phyloP scores from a whole-genome alignment of 2,113 vertebrate species.

The Sorex fumeus region DNA sequence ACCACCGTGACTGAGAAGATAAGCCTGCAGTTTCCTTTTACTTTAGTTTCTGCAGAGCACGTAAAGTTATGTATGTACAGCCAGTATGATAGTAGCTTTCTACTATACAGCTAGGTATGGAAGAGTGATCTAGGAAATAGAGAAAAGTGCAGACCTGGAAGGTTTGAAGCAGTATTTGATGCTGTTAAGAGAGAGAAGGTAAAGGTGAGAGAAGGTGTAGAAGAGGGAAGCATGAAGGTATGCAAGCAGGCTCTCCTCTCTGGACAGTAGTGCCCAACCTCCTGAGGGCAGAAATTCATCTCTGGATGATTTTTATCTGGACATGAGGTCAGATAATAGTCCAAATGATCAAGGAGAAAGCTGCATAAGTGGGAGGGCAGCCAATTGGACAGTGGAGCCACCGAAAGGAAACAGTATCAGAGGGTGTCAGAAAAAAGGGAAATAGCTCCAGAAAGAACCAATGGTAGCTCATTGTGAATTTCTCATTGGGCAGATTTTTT shows the following conservation, averaged over 20 bases:
- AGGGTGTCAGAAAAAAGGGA: no score
- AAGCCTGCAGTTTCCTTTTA: slow-evolving; percentile 31
- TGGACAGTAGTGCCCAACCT: neutral
- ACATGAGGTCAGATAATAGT: no score
- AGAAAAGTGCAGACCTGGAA: neutral
- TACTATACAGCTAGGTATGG: neutral
- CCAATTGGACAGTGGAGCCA: no score
- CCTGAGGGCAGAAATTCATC: neutral
- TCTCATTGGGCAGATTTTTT: neutral
- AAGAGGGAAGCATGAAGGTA: neutral
- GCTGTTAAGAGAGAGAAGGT: neutral
- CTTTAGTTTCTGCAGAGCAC: neutral
- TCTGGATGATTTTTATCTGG: no score
- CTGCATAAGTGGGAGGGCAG: no score
- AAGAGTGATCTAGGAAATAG: neutral
- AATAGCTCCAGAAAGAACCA: neutral
- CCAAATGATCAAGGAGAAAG: no score
- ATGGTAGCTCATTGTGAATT: neutral
- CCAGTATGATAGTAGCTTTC: neutral
- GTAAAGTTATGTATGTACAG: neutral
- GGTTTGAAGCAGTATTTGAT: neutral
- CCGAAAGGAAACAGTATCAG: no score
- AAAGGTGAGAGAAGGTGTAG: neutral
- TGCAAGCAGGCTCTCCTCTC: neutral
- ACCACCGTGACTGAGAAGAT: neutral